Evolutionary conservation across 2,113 vertebrate genomes (phyloP), one percentile per base, ranked within the genome.

Genomic region (Anolis sagrei): DNA sequence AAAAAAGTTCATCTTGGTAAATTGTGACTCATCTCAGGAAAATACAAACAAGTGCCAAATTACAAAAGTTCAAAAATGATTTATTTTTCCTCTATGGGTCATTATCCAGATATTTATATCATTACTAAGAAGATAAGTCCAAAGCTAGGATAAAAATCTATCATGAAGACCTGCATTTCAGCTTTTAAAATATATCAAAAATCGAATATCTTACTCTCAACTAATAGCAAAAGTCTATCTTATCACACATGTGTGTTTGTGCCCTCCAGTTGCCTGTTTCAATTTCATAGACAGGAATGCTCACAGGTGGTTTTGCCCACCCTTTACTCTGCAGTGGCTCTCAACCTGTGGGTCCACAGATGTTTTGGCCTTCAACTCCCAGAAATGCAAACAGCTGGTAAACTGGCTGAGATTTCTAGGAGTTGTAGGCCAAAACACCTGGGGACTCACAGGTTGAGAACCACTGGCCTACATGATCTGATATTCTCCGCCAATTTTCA

Each of bases 51-150:
- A 82, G 25, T 94, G 90, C 81, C 93, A 95, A 86, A 93, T 92
- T 91, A 82, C 51, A 91, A 90, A 83, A 58, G 79, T 94, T 89
- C 85, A 93, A 39, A 66, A 58, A 89, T 86, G 79, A 89, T 86
- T 93, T 93, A 86, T 93, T 95, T 94, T 90, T 91, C 62, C 66
- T 92, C 86, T 75, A 68, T 89, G 86, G 93, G 77, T 94, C 79
- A 79, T 72, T 79, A 44, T 51, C 83, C 82, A 91, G 84, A 4
- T 87, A 79, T 90, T 89, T 88, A 76, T 73, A 84, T 29, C 87
- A 72, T 32, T 92, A 87, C 77, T 87, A 79, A 69, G 87, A 95
- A 92, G 36, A 94, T 89, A 94, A 89, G 86, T 44, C 88, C 18
- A 90, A 25, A n/a, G 5, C 10, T n/a, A 81, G 51, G 62, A 83